phyloP scores from a whole-genome alignment of 2,888 invertebrate genomes.

The Lasioglossum zephyrum region DNA sequence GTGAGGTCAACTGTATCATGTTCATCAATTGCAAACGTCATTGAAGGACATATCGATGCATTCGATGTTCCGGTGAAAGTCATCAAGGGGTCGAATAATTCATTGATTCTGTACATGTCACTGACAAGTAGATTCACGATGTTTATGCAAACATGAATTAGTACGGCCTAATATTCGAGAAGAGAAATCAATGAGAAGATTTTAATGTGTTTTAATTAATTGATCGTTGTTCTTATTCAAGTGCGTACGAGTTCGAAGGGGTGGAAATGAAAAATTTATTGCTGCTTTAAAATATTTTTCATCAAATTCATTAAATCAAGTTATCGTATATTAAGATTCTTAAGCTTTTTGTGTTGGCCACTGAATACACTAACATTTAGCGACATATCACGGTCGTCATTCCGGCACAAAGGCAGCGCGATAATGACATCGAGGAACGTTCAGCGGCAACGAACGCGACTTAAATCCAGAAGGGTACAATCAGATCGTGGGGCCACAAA shows the following conservation, averaged over 20 bases:
- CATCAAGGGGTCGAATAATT: background rate
- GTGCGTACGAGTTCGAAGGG: background rate
- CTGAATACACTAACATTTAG: background rate
- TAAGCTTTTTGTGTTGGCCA: background rate
- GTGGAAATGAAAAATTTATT: background rate
- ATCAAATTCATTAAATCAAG: no score
- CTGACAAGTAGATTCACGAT: background rate
- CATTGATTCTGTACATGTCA: background rate
- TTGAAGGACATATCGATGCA: background rate
- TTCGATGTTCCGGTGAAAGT: background rate
- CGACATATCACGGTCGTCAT: no score
- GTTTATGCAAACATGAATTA: background rate
- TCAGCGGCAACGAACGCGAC: slow-evolving; percentile 1
- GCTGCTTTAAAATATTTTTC: background rate
- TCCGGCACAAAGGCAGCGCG: background rate
- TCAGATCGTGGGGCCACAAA: background rate
- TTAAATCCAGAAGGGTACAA: slow-evolving; percentile 20
- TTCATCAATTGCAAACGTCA: background rate
- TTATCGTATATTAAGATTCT: background rate
- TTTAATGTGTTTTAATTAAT: background rate
- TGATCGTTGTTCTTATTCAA: background rate
- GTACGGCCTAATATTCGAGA: background rate
- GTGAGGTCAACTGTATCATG: background rate
- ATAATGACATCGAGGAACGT: background rate
- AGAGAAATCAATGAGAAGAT: background rate